Evolutionary conservation across 1,140 invertebrate species (phyloP).

Genomic region (Ooceraea biroi): DNA sequence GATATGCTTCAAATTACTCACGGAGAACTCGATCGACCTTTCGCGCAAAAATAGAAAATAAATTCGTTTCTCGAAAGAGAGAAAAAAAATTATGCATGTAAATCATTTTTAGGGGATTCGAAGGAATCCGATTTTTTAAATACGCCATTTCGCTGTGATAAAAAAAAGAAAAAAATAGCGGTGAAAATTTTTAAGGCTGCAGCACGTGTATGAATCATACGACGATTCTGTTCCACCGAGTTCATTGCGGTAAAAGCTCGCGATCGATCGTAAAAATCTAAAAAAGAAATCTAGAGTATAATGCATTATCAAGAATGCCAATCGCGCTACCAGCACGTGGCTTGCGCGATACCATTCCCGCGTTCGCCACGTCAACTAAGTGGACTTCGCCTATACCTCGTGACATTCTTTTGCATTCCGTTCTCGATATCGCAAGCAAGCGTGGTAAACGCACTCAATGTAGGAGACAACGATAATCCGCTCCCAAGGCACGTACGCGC

Average conservation of each 20-base stretch:
- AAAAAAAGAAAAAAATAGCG: no score
- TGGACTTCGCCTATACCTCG: neutral
- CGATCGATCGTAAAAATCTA: neutral
- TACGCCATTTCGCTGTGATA: no score
- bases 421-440: neutral
- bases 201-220: no score
- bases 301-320: neutral
- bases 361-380: neutral
- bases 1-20: neutral
- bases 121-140: no score
- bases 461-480: neutral
- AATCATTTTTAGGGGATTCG: no score
- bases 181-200: no score
- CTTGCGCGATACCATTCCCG: neutral
- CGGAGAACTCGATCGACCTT: no score
- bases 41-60: no score
- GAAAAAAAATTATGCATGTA: no score
- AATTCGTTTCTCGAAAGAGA: no score
- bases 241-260: neutral
- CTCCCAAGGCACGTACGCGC: slow-evolving; percentile 1
- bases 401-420: neutral
- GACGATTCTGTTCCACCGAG: no score
- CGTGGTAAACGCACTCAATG: no score
- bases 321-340: neutral
- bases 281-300: neutral